Percentiles rank a stretch among this genome's conserved stretches.
Evolutionary conservation across 37 sponge, comb jelly and placozoan species (phyloP).

Genomic region (Aplysina aerophoba): DNA sequence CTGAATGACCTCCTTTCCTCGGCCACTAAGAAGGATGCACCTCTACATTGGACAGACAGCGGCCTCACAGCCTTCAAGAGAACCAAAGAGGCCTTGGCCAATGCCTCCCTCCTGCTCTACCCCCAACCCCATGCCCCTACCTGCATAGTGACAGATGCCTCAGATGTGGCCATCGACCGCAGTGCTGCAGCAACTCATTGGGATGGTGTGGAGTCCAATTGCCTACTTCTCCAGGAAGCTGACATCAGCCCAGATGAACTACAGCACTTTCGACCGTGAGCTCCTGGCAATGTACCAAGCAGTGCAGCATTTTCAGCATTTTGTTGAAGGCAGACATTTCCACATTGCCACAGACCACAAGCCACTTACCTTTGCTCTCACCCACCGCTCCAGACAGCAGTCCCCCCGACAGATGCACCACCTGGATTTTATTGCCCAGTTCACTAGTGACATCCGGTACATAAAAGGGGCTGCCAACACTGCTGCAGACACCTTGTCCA

Average conservation of each 20-base stretch:
- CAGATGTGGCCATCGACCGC: constrained; percentile 52
- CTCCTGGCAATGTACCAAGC: constrained; percentile 41
- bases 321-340: constrained; percentile 17
- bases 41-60: constrained; percentile 44
- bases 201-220: constrained; percentile 19
- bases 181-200: constrained; percentile 59
- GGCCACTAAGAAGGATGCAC: too few relatives aligned
- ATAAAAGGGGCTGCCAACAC: background rate
- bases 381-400: background rate
- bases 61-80: constrained; percentile 30
- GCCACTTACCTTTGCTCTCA: constrained; percentile 21
- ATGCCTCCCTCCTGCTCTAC: constrained; percentile 46
- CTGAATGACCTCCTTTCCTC: constrained; percentile 19
- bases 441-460: constrained; percentile 28
- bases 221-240: constrained; percentile 35
- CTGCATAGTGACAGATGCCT: constrained; percentile 64
- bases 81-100: constrained; percentile 45
- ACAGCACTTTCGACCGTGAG: constrained; percentile 56
- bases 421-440: constrained; percentile 11
- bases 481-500: constrained; percentile 10
- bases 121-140: constrained; percentile 56
- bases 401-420: constrained; percentile 14
- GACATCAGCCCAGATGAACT: constrained; percentile 21
- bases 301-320: constrained; percentile 5
- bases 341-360: constrained; percentile 34